Evolutionary conservation across 2,888 invertebrate species (phyloP), one percentile per base, ranked within the genome.

Genomic region (Fragum whitleyi): DNA sequence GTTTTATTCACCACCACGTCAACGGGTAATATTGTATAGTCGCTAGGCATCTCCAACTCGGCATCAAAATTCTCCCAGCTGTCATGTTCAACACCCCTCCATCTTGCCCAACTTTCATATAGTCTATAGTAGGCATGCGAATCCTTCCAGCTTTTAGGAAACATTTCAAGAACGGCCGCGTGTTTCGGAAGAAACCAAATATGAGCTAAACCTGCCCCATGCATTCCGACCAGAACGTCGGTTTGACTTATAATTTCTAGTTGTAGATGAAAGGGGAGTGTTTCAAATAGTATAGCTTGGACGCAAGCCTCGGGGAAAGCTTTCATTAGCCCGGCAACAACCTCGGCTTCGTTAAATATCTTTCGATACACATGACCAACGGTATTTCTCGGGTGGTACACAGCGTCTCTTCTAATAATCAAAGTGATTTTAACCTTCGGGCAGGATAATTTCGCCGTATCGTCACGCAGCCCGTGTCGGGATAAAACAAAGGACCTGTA

Each of bases 131-230:
- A 83, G 9, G 79, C 79, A 2, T 81, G 74, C 1, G 70, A 71
- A 0, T 51, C 51, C 81, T 87, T 90, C 77, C 90, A 91, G 77
- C 29, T 75, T 74, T 77, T 77, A 0, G 90, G 87, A 59, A 86
- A 86, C 21, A 92, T 62, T 77, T 92, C 92, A 16, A 92, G 71
- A 3, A 92, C 67, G 0, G 85, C 91, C 0, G 88, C 87, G 68
- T 88, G 88, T 61, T 86, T 76, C 0, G 91, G 90, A 23, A 92
- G 79, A 74, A 92, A 92, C 29, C 90, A 29, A 6, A 89, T 80
- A 65, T 92, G 92, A 3, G 90, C 90, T 69, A 92, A 85, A 0
- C 92, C 92, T 2, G 92, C 92, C 0, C 92, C 92, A 71, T 92
- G 92, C 91, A 92, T 92, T 1, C 92, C 92, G 2, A 92, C 85